A percentile compares a stretch with the other conserved stretches of the same genome.
Conservation (phyloP, 2,113 vertebrate species). For the Cardinalis cardinalis region DNA sequence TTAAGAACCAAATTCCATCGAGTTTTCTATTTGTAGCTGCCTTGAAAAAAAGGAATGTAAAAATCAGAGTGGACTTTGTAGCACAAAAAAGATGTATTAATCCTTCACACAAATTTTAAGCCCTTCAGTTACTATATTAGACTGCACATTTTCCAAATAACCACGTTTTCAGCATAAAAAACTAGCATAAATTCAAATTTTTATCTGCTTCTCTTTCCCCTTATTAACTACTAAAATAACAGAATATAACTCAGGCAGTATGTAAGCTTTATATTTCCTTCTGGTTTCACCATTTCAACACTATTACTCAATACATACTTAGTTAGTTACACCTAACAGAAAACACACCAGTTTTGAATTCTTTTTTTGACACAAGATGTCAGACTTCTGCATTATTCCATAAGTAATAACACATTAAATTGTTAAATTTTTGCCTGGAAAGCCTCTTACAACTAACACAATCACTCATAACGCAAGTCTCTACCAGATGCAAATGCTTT, state of each 20-base stretch:
- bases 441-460: neutral
- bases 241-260: neutral
- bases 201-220: neutral
- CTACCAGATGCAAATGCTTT: neutral
- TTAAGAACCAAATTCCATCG: rapidly evolving
- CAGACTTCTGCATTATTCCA: neutral
- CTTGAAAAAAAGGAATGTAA: neutral
- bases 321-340: neutral
- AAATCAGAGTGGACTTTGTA: neutral
- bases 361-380: neutral
- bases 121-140: neutral
- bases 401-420: neutral
- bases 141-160: neutral
- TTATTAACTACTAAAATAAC: neutral
- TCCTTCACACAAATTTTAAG: too few relatives aligned
- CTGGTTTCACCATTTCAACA: neutral
- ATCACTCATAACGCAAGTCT: neutral
- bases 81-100: neutral
- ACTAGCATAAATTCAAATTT: neutral
- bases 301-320: neutral
- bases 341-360: neutral
- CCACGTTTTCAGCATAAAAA: neutral
- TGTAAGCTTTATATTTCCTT: neutral
- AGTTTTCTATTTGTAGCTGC: neutral
- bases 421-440: neutral